Evolutionary conservation across 2,888 invertebrate genomes (phyloP), one percentile per base, ranked within the genome.

Genomic region (Thereva unica): DNA sequence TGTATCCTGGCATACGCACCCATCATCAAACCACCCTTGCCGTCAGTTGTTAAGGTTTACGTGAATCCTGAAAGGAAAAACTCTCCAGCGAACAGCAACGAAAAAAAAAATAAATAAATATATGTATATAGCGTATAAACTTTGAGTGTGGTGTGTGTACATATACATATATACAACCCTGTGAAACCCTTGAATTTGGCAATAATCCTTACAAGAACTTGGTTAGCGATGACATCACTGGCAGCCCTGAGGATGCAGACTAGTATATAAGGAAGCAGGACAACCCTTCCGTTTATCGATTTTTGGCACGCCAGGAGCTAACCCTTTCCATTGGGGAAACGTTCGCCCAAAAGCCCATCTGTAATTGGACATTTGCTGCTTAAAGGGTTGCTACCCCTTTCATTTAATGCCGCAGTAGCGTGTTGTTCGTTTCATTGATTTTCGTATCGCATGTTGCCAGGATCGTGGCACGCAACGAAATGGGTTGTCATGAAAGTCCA

Each of bases 171-270:
- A 61, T 41, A 49, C 61, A 49, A 23, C 61, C 50, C 50, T 61
- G 50, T 41, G 50, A 34, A 40, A 12, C 61, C 50, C 41, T 61
- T 50, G 50, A 50, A 61, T 50, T 50, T 50, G 61, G 61, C 61
- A 61, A 61, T 61, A 61, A 61, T 50, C 34, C 61, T 34, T 12
- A 4, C 61, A 8, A 61, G 23, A 61, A 50, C 50, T 50, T 49
- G 50, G 61, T 61, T 61, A 38, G 61, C 8, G 37, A 41, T 61
- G 61, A 61, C 61, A 61, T 61, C 61, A 61, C 41, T 23, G 50
- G 23, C 23, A 49, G 61, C 49, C 61, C 61, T 61, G 49, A 50
- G 49, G 50, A 61, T 61, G 61, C 61, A 50, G 35, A 41, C 10
- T 9, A 50, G 50, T 61, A 50, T 50, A 61, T 61, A 61, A 50